Evolutionary conservation across 1,140 invertebrate genomes (phyloP).

Genomic region (Drosophila littoralis): DNA sequence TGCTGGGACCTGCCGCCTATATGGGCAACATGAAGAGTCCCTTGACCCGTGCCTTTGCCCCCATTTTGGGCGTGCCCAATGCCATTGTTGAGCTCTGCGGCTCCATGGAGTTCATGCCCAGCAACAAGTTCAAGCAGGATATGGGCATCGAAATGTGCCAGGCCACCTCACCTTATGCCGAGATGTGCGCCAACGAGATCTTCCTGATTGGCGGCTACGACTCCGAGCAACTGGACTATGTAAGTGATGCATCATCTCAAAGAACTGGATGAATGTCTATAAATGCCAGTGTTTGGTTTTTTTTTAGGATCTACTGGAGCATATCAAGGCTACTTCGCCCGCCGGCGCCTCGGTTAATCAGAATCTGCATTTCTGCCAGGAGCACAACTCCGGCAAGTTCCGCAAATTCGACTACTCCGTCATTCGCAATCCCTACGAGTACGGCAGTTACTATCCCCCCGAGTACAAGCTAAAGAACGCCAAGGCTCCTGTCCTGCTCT

Average conservation of each 20-base stretch:
- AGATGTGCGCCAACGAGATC: conserved; percentile 86
- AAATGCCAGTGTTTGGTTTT: not conserved
- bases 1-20: conserved; percentile 86
- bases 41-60: conserved; percentile 73
- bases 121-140: conserved; percentile 84
- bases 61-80: conserved; percentile 73
- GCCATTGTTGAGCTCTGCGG: conserved; percentile 84
- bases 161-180: conserved; percentile 79
- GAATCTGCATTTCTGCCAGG: conserved; percentile 85
- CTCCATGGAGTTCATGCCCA: conserved; percentile 86
- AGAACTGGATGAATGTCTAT: not conserved
- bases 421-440: conserved; percentile 84
- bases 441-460: conserved; percentile 85
- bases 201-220: conserved; percentile 86
- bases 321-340: conserved; percentile 85
- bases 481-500: conserved; percentile 87
- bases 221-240: conserved; percentile 82
- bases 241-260: conserved; percentile 28
- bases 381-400: conserved; percentile 77
- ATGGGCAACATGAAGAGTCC: conserved; percentile 83
- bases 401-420: conserved; percentile 84
- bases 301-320: conserved; percentile 65
- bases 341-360: conserved; percentile 86
- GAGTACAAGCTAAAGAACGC: conserved; percentile 87
- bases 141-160: conserved; percentile 85